Conservation (phyloP, 2,888 invertebrate species). For the Hofmannophila pseudospretella region DNA sequence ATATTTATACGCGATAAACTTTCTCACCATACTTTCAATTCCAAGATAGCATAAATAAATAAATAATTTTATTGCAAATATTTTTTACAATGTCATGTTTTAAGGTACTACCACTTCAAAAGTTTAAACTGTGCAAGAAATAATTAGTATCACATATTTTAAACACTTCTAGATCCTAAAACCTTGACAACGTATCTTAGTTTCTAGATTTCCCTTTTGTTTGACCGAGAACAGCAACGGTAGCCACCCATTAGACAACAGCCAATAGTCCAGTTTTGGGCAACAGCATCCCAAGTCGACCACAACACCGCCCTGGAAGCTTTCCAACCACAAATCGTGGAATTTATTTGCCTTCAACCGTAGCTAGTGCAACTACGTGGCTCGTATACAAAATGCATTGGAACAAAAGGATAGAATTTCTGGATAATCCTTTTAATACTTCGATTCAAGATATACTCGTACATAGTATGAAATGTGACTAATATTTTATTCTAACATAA, state of each 20-base stretch:
- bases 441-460: not conserved
- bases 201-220: not conserved
- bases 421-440: constrained; percentile 25
- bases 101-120: too few species aligned
- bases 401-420: constrained; percentile 15
- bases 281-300: constrained; percentile 34
- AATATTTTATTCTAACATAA: too few species aligned
- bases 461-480: not conserved
- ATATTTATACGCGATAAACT: too few species aligned
- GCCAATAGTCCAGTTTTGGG: constrained; percentile 7
- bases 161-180: too few species aligned
- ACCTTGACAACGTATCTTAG: too few species aligned
- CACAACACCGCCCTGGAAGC: constrained; percentile 62
- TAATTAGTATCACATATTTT: too few species aligned
- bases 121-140: too few species aligned
- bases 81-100: too few species aligned
- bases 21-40: too few species aligned
- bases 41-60: too few species aligned
- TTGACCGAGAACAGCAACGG: not conserved
- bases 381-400: constrained; percentile 52
- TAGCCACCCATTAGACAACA: not conserved
- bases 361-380: constrained; percentile 66
- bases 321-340: constrained; percentile 71
- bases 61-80: too few species aligned
- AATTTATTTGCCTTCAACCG: constrained; percentile 71